These are phyloP conservation scores for Drosophila quinaria DNA, from an alignment of 2,888 invertebrate genomes.

Conservation along the genomic window DNA sequence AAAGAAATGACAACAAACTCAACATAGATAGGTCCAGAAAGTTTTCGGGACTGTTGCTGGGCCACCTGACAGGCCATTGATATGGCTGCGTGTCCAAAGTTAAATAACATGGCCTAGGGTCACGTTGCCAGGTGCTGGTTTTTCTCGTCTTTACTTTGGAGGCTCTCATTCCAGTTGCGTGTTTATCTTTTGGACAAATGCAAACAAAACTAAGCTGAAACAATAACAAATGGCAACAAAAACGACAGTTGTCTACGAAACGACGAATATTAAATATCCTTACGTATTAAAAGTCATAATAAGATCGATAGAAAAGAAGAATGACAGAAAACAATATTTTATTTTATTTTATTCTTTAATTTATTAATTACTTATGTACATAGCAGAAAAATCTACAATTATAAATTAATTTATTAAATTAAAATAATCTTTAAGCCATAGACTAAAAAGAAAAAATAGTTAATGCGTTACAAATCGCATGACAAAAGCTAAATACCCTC, in stretches of 20 bases:
- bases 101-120: constrained; percentile 69
- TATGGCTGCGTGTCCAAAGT: constrained; percentile 71
- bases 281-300: neutral
- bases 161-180: constrained; percentile 41
- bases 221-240: constrained; percentile 58
- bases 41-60: constrained; percentile 36
- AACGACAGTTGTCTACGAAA: neutral
- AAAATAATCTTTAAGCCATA: too few relatives aligned
- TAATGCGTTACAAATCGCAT: neutral
- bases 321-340: neutral
- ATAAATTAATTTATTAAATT: too few relatives aligned
- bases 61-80: constrained; percentile 51
- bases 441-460: neutral
- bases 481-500: neutral
- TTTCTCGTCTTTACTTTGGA: constrained; percentile 15
- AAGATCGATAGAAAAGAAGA: too few relatives aligned
- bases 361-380: too few relatives aligned
- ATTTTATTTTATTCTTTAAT: too few relatives aligned
- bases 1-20: constrained; percentile 7
- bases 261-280: constrained; percentile 11
- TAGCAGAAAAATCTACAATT: neutral
- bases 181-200: constrained; percentile 67
- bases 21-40: constrained; percentile 23
- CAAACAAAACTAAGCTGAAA: constrained; percentile 72
- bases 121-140: constrained; percentile 60